Conservation (phyloP, 2,888 invertebrate genomes). For the Folsomia candida region DNA sequence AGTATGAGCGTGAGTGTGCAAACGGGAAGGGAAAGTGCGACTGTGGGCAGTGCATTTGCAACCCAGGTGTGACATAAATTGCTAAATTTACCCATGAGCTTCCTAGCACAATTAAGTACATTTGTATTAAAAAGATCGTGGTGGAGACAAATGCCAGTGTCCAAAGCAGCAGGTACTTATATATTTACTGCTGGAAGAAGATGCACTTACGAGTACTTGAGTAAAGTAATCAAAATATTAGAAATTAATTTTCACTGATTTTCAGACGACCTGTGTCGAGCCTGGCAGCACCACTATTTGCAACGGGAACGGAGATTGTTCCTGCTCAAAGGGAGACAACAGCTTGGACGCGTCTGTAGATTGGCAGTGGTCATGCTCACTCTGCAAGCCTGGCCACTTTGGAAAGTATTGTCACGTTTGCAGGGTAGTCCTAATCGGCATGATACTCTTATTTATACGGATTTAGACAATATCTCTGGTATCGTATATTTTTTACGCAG, state of each 20-base stretch:
- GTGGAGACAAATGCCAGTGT: slow-evolving; percentile 36
- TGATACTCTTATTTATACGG: too few species aligned
- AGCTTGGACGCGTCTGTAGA: background rate
- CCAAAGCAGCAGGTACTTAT: slow-evolving; percentile 17
- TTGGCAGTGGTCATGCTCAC: background rate
- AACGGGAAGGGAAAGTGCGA: slow-evolving; percentile 20
- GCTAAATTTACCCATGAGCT: too few species aligned
- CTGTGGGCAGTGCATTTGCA: slow-evolving; percentile 22
- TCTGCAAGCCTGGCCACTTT: slow-evolving; percentile 19
- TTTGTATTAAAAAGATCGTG: background rate
- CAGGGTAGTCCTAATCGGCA: slow-evolving; percentile 11
- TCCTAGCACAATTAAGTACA: too few species aligned
- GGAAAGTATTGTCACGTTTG: slow-evolving; percentile 34
- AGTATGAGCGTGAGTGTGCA: slow-evolving; percentile 21
- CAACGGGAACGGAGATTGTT: slow-evolving; percentile 28
- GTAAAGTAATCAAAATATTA: too few species aligned
- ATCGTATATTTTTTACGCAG: background rate
- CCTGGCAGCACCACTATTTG: slow-evolving; percentile 20
- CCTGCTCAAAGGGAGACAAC: slow-evolving; percentile 11
- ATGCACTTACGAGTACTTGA: too few species aligned
- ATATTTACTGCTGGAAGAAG: too few species aligned
- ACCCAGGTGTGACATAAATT: background rate
- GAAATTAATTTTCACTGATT: too few species aligned
- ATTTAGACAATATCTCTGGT: too few species aligned
- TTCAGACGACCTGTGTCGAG: slow-evolving; percentile 24